Evolutionary conservation across 2,113 vertebrate genomes (phyloP).

Genomic region (Callorhinus ursinus): DNA sequence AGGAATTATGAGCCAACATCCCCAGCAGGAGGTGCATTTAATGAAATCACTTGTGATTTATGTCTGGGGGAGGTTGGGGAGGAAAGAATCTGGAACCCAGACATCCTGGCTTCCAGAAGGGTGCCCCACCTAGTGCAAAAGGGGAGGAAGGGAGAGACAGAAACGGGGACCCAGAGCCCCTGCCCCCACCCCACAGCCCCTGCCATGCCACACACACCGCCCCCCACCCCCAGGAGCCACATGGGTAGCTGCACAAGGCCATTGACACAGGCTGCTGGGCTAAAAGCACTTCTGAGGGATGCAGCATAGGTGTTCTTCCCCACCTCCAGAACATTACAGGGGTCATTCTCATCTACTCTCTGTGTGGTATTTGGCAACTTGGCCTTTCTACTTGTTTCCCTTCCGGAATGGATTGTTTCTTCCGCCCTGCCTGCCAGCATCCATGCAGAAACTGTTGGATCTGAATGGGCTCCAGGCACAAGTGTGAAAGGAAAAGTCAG

Average conservation of each 20-base stretch:
- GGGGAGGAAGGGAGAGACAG: neutral
- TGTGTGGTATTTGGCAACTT: neutral
- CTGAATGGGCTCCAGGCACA: neutral
- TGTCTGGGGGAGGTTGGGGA: conserved; percentile 62
- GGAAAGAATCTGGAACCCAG: conserved; percentile 68
- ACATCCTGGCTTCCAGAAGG: conserved; percentile 51
- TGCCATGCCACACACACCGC: neutral
- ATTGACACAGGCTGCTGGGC: neutral
- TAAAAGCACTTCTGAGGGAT: neutral
- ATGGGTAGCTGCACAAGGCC: neutral
- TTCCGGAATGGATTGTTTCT: neutral
- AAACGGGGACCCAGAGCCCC: neutral
- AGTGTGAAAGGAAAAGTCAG: neutral
- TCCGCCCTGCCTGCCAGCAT: neutral
- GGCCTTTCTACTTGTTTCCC: neutral
- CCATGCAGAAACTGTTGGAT: neutral
- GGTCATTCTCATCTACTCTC: neutral
- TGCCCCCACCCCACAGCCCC: neutral
- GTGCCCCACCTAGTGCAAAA: conserved; percentile 10
- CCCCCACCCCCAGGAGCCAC: neutral
- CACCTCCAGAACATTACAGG: neutral
- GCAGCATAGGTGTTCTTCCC: neutral
- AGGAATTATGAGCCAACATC: conserved; percentile 84
- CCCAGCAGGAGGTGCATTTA: conserved; percentile 84
- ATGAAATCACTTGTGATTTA: conserved; percentile 83